Evolutionary conservation across 2,797 vertebrate species (phyloP).

Genomic region (Gobio occitaniae): DNA sequence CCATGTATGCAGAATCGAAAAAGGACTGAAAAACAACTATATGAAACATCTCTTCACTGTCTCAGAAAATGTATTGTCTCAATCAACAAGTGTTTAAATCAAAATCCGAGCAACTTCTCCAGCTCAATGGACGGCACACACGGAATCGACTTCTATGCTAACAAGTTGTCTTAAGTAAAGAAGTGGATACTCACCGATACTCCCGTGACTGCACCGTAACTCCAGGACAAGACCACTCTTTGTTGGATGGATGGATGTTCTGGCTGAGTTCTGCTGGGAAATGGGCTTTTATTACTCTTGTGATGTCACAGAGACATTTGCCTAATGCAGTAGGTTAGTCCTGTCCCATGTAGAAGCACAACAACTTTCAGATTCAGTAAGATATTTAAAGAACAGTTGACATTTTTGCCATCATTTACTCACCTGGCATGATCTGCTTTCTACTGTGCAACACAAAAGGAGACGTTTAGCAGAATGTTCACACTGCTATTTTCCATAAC

Average conservation of each 20-base stretch:
- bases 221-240: slow-evolving; percentile 58
- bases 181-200: slow-evolving; percentile 57
- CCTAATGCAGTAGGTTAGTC: slow-evolving; percentile 74
- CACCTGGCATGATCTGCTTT: background rate
- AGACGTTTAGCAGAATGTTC: background rate
- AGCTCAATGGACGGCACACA: background rate
- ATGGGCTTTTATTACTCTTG: slow-evolving; percentile 54
- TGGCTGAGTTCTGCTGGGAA: slow-evolving; percentile 47
- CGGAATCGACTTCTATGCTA: slow-evolving; percentile 10
- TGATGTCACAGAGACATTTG: slow-evolving; percentile 83
- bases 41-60: slow-evolving; percentile 20
- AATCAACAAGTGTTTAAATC: background rate
- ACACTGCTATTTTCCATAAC: background rate
- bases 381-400: background rate
- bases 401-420: background rate
- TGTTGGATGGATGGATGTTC: slow-evolving; percentile 47
- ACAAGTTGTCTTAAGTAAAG: background rate
- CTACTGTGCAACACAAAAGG: background rate
- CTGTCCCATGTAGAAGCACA: slow-evolving; percentile 51
- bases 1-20: slow-evolving; percentile 58
- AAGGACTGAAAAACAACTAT: slow-evolving; percentile 21
- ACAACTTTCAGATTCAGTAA: background rate
- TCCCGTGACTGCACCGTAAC: slow-evolving; percentile 49
- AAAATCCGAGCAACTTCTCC: background rate
- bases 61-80: slow-evolving; percentile 12